These are phyloP conservation scores for Xestia xanthographa DNA, from an alignment of 2,888 invertebrate genomes.

Conservation along the genomic window DNA sequence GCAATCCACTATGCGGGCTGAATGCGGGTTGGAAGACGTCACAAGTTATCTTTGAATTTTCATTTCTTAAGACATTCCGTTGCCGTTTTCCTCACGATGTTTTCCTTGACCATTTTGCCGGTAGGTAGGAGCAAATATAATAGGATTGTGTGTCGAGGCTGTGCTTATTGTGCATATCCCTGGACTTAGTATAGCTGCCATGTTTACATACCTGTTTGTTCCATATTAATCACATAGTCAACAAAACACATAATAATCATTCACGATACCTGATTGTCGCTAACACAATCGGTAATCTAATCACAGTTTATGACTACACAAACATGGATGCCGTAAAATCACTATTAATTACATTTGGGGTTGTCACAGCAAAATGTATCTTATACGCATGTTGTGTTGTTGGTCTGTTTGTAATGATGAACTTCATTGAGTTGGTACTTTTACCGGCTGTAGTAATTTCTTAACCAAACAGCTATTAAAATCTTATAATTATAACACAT, in stretches of 20 bases:
- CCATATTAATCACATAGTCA: conserved; percentile 42
- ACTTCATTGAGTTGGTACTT: neutral
- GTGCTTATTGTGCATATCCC: neutral
- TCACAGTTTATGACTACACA: conserved; percentile 61
- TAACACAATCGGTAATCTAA: conserved; percentile 56
- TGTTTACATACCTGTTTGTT: neutral
- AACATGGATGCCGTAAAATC: conserved; percentile 59
- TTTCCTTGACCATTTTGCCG: neutral
- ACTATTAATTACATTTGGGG: conserved; percentile 51
- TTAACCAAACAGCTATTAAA: neutral
- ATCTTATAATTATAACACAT: neutral
- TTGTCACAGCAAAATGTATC: conserved; percentile 28
- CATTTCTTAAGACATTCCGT: neutral
- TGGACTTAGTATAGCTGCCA: neutral
- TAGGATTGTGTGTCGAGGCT: neutral
- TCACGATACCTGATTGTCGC: conserved; percentile 53
- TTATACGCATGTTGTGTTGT: conserved; percentile 9
- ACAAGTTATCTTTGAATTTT: neutral
- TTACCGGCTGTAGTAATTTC: neutral
- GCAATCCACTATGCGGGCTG: neutral
- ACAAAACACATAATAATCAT: conserved; percentile 56
- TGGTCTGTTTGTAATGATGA: neutral
- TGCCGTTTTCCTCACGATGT: neutral
- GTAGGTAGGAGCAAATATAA: neutral
- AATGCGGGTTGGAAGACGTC: neutral